Base-by-base conservation (phyloP, 1,140 invertebrate species). In the Brachystomella parvula region DNA sequence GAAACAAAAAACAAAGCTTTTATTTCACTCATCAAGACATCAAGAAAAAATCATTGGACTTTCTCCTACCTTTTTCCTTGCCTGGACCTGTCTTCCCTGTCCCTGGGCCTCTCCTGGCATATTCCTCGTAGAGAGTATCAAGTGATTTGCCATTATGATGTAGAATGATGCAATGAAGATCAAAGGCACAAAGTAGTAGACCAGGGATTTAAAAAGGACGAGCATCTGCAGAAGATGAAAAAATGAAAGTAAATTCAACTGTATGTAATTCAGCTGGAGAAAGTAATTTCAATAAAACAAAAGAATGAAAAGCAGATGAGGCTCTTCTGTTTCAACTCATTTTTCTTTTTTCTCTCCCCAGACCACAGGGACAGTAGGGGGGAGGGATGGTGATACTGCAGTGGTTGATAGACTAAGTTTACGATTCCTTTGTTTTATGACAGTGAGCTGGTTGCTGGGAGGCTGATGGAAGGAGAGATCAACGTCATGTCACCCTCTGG, bases 91-190 rank as follows among this genome's bases (percentile, higher is more conserved):
- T 74, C 86, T 76, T 53, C 49, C 49, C 9, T 84, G 84, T 1
- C 85, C 86, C 74, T 89, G 87, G 77, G 88, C 82, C 3, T 89
- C 88, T 0, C 86, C 81, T 0, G 89, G 89, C 56, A 90, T 84
- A 71, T 88, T 86, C 71, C 83, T 83, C 0, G 90, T 89, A 73
- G 89, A 90, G 47, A 85, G 81, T 49, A 94, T 82, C n/a, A 95
- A 79, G 75, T 93, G 90, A 0, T 85, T 78, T 0, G 92, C 92
- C 85, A 95, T 96, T 64, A 90, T 78, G 2, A 86, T 79, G 79
- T 96, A 95, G 80, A 94, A 95, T 26, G 87, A 78, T 0, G 84
- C 86, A 65, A 95, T 94, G 24, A 94, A 83, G 1, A 84, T 77
- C 32, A 95, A 78, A 0, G 93, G 93, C 33, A 93, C 78, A 0